Base-by-base conservation (phyloP, 2,888 invertebrate genomes). In the Plutella xylostella region DNA sequence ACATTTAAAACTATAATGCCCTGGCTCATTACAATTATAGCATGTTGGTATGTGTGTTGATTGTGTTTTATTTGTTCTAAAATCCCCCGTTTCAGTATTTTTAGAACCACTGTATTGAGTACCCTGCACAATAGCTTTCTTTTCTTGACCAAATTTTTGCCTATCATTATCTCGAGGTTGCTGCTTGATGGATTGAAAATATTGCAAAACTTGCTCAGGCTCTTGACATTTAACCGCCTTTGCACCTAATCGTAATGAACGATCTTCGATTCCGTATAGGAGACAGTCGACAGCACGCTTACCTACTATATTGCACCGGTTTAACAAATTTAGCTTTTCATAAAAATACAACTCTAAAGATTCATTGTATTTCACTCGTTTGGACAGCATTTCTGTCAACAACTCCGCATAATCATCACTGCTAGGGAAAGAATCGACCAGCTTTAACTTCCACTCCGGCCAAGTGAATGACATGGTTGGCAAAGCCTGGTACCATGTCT, bases 391-490 rank as follows among this genome's bases (percentile, higher is more conserved):
- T 31, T 50, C 48, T 15, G 44, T 47, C n/a, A 51, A 35, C 1
- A 49, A 22, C 20, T 51, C 48, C 0, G 51, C 50, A 21, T 48
- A 52, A 39, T 50, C 47, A 15, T 50, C 50, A 18, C 38, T 46
- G 25, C 43, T 31, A 12, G 52, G 52, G 41, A 52, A 52, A n/a
- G 46, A 50, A 4, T 52, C 49, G 0, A 43, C 25, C 15, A 52
- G 20, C 11, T 48, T 48, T 3, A 3, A 18, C 45, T 50, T 52
- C 50, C 50, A 50, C 20, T 52, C 50, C 3, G 19, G 11, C 50
- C 52, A 49, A 5, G 52, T 15, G 39, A 33, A 46, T 7, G 42
- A 44, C 41, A 50, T 45, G 1, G 48, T 25, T 3, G 49, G 47
- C 9, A 52, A 20, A 14, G 38, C 42, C 21, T 48, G 49, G 28